phyloP scores from a whole-genome alignment of 2,888 invertebrate genomes.

The Carcina quercana region DNA sequence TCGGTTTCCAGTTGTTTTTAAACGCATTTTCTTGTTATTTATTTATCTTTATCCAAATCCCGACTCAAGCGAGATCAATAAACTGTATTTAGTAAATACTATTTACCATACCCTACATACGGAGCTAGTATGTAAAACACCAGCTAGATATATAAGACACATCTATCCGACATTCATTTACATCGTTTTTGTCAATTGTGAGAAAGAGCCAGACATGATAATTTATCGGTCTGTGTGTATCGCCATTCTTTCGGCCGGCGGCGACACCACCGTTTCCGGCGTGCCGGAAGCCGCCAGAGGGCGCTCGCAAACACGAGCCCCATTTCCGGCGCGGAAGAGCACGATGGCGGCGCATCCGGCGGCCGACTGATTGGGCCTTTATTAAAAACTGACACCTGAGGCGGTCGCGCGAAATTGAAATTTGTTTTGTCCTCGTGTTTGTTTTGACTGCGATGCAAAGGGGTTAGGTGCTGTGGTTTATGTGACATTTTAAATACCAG shows the following conservation, averaged over 20 bases:
- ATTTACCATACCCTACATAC: too few species aligned
- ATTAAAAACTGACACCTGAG: constrained; percentile 72
- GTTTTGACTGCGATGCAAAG: not conserved
- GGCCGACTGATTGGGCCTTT: constrained; percentile 67
- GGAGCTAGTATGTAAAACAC: too few species aligned
- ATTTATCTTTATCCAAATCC: too few species aligned
- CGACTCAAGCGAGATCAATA: too few species aligned
- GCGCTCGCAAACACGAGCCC: constrained; percentile 60
- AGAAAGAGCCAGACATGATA: too few species aligned
- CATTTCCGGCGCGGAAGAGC: constrained; percentile 65
- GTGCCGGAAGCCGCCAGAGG: constrained; percentile 43
- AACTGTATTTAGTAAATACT: too few species aligned
- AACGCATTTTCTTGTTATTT: too few species aligned
- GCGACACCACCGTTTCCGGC: constrained; percentile 46
- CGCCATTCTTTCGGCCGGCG: constrained; percentile 19
- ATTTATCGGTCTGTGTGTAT: constrained; percentile 7
- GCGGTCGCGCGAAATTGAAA: constrained; percentile 25
- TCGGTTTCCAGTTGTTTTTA: too few species aligned
- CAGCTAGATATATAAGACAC: not conserved
- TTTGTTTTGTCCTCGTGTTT: constrained; percentile 1
- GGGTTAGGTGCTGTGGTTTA: too few species aligned
- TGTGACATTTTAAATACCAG: too few species aligned
- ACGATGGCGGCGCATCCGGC: constrained; percentile 56
- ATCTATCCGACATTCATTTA: not conserved
- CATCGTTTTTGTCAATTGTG: not conserved